These are phyloP conservation scores for Thysanoteuthis rhombus DNA, from an alignment of 2,888 invertebrate species.

Conservation along the genomic window DNA sequence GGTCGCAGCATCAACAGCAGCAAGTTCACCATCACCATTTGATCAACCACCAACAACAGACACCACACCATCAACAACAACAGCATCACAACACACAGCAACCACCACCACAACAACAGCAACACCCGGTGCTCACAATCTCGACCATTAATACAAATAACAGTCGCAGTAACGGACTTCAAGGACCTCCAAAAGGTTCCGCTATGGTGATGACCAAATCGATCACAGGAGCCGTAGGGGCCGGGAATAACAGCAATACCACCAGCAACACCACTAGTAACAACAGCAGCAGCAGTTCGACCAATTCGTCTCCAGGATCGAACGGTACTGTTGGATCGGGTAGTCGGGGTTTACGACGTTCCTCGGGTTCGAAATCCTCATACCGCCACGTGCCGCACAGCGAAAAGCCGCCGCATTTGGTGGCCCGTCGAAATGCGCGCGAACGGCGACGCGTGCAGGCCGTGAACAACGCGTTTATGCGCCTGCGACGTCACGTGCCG, in stretches of 20 bases:
- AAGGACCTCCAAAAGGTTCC: not conserved
- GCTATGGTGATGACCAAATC: not conserved
- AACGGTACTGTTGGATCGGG: not conserved
- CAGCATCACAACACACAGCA: not conserved
- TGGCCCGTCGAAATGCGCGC: conserved; percentile 74
- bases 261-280: no score
- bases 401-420: conserved; percentile 73
- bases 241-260: not conserved
- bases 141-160: not conserved
- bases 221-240: not conserved
- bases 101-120: not conserved
- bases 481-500: conserved; percentile 73
- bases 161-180: not conserved
- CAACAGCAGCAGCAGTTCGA: not conserved
- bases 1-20: not conserved
- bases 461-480: conserved; percentile 74
- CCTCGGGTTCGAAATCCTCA: conserved; percentile 37
- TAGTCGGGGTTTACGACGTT: not conserved
- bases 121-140: not conserved
- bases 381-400: conserved; percentile 67
- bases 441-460: conserved; percentile 76
- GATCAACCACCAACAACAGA: not conserved
- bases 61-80: not conserved
- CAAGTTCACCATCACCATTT: not conserved
- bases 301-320: not conserved